Conservation (phyloP, 2,113 vertebrate genomes). For the Gracilinanus agilis region DNA sequence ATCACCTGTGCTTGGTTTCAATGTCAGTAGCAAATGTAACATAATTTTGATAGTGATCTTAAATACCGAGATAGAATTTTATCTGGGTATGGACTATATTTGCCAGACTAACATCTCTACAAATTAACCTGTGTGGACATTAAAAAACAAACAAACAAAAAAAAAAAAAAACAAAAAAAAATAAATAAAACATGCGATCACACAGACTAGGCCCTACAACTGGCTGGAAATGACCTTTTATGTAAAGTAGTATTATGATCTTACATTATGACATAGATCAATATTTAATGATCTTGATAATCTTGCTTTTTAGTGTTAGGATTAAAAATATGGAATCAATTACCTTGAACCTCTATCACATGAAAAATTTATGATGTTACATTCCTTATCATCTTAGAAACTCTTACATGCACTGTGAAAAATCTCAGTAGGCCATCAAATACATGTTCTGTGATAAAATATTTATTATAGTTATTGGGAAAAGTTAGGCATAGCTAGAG, state of each 20-base stretch:
- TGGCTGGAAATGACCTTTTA: constrained; percentile 80
- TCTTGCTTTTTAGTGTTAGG: constrained; percentile 89
- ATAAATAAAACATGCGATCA: constrained; percentile 24
- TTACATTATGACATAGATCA: constrained; percentile 88
- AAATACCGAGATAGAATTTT: background rate
- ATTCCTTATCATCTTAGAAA: constrained; percentile 93
- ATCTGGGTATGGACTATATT: background rate
- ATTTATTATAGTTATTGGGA: constrained; percentile 96
- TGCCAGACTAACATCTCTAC: background rate
- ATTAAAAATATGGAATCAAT: constrained; percentile 91
- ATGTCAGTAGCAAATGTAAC: background rate
- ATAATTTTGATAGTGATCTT: background rate
- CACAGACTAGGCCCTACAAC: constrained; percentile 56
- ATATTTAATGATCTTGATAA: constrained; percentile 90
- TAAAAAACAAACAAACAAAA: background rate
- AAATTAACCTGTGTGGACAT: background rate
- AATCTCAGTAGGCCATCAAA: constrained; percentile 95
- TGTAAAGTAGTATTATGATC: constrained; percentile 84
- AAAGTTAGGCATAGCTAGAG: constrained; percentile 90
- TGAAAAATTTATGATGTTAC: constrained; percentile 94
- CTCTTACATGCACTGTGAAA: constrained; percentile 91
- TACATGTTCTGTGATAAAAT: constrained; percentile 99
- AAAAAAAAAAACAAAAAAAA: background rate
- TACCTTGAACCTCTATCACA: constrained; percentile 88
- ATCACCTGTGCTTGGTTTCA: background rate